Evolutionary conservation across 2,113 vertebrate genomes (phyloP), one percentile per base, ranked within the genome.

Genomic region (Oophaga pumilio): DNA sequence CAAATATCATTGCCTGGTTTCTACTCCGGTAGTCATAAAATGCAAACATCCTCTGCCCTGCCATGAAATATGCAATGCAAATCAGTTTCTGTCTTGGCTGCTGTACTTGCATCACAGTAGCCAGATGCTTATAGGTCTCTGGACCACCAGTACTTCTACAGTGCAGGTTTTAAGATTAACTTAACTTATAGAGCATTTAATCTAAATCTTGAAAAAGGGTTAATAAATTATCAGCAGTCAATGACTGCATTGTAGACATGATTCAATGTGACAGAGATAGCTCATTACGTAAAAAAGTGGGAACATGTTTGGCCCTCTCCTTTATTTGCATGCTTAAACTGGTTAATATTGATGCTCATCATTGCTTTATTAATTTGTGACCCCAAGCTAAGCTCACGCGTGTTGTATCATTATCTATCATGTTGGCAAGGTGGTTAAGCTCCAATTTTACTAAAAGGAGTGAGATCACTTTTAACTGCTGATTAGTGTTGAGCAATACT

Each of bases 61-160:
- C 15, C 24, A 43, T 59, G 17, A 10, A 6, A 28, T 33, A 60
- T 80, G 28, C 53, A 59, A 80, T 80, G 77, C 77, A 80, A 80
- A 80, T 26, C 22, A 18, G 56, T 80, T 13, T 57, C 76, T 33
- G 77, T 18, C 4, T 15, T 15, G 3, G 15, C 15, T 60, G 50
- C 7, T 60, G 17, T 20, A 60, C 60, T 80, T 80, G 77, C 77
- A 80, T 80, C 77, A 60, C 24, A 60, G 24, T 57, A 24, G 18
- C 28, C 28, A 59, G 77, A 26, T 6, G 68, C 26, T 78, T 22
- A 26, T 7, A 56, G 33, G 10, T 8, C 50, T 11, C 43, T 12
- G 15, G 6, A 71, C 4, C 26, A 71, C 6, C 33, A 5, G 28
- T 6, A 26, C 11, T 26, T 26, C n/a, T 26, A 26, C 12, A 26